A percentile compares a stretch with the other conserved stretches of the same genome.
phyloP scores from a whole-genome alignment of 2,113 vertebrate species.

The Vulpes vulpes region DNA sequence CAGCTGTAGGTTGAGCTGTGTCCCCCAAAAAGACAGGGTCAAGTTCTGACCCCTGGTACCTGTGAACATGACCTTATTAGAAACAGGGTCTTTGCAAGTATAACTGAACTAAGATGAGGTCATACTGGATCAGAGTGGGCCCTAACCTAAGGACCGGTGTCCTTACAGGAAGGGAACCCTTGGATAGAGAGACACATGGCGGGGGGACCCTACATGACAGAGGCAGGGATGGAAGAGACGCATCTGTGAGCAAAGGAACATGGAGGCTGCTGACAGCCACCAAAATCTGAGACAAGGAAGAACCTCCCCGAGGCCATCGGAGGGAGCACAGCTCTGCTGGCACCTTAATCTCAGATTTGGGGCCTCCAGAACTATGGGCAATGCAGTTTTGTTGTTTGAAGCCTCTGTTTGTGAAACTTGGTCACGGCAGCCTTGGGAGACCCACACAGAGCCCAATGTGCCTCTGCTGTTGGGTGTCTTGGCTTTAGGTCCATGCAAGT shows the following conservation, averaged over 20 bases:
- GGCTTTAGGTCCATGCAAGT: background rate
- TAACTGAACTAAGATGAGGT: background rate
- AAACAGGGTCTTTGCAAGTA: background rate
- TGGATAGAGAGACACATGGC: background rate
- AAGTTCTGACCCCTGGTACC: background rate
- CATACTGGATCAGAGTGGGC: background rate
- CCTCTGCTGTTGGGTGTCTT: background rate
- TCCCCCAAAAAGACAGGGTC: background rate
- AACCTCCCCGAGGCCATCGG: fast-evolving
- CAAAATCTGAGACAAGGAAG: too few relatives aligned
- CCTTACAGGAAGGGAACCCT: background rate
- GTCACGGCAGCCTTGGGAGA: background rate
- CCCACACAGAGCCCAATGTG: fast-evolving
- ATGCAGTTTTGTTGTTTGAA: background rate
- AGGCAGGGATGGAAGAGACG: background rate
- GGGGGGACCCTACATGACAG: fast-evolving
- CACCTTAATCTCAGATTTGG: background rate
- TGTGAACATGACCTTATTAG: background rate
- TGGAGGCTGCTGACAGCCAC: background rate
- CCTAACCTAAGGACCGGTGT: background rate
- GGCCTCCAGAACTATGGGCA: background rate
- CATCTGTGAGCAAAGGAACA: background rate
- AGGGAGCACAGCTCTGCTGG: background rate
- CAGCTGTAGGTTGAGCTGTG: background rate
- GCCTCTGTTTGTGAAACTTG: fast-evolving